A percentile compares a stretch with the other conserved stretches of the same genome.
Evolutionary conservation across 2,888 invertebrate species (phyloP).

Genomic region (Melanophora roralis): DNA sequence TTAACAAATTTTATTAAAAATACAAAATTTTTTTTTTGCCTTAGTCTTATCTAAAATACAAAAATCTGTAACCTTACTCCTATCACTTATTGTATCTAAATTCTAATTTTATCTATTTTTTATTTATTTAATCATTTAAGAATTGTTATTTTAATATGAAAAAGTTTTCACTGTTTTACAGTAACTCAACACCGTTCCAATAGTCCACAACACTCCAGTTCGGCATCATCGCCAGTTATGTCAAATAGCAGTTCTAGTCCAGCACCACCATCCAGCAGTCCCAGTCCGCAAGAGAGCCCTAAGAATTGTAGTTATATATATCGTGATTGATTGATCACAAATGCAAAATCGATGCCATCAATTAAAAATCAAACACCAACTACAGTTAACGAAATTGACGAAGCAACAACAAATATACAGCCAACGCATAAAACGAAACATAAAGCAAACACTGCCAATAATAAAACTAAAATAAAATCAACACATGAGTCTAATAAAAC

Average conservation of each 20-base stretch:
- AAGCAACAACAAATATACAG: conserved; percentile 35
- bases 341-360: conserved; percentile 77
- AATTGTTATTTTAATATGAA: not conserved
- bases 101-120: no score
- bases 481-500: conserved; percentile 28
- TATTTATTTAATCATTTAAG: no score
- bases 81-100: no score
- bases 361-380: conserved; percentile 71
- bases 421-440: conserved; percentile 42
- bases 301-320: conserved; percentile 78
- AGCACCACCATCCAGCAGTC: conserved; percentile 78
- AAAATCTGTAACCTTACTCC: no score
- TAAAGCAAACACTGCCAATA: conserved; percentile 58
- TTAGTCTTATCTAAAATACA: no score
- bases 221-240: conserved; percentile 78
- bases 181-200: conserved; percentile 78
- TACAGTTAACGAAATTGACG: conserved; percentile 43
- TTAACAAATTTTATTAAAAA: no score
- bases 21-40: no score
- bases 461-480: conserved; percentile 15
- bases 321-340: conserved; percentile 78
- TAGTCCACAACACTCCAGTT: conserved; percentile 78
- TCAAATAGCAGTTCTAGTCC: conserved; percentile 78
- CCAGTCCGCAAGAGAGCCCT: conserved; percentile 78
- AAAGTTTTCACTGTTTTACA: conserved; percentile 58